A percentile compares a stretch with the other conserved stretches of the same genome.
phyloP scores from a whole-genome alignment of 2,888 invertebrate genomes.

The Villa cingulata region DNA sequence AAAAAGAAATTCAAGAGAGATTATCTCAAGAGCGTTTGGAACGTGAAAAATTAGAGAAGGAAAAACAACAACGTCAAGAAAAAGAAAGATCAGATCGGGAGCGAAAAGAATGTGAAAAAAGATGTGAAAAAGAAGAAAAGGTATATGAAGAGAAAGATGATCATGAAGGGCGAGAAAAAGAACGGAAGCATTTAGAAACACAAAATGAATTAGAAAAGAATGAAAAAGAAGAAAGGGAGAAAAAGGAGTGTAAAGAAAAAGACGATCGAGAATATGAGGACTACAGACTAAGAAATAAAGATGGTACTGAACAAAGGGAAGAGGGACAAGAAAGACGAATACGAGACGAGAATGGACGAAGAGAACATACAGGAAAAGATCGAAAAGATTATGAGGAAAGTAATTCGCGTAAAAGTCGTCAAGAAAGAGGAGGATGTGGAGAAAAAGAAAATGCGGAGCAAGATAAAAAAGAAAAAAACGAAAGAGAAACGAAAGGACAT shows the following conservation, averaged over 20 bases:
- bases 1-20: conserved; percentile 23
- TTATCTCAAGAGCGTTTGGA: conserved; percentile 20
- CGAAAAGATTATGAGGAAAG: conserved; percentile 25
- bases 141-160: conserved; percentile 27
- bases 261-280: conserved; percentile 12
- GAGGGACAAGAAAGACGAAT: conserved; percentile 17
- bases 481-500: conserved; percentile 20
- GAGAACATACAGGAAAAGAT: conserved; percentile 24
- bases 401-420: conserved; percentile 17
- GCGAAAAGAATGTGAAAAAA: conserved; percentile 15
- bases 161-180: conserved; percentile 23
- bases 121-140: conserved; percentile 26
- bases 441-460: no score
- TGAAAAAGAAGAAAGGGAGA: conserved; percentile 21
- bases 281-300: no score
- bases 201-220: conserved; percentile 23
- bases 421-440: conserved; percentile 19
- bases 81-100: conserved; percentile 22
- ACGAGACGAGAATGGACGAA: conserved; percentile 17
- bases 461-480: no score
- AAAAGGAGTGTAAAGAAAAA: conserved; percentile 16
- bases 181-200: conserved; percentile 13
- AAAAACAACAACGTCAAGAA: conserved; percentile 15
- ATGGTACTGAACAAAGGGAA: conserved; percentile 19
- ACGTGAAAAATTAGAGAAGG: conserved; percentile 18